Base-by-base conservation (phyloP, 2,113 vertebrate species). In the Coreoperca whiteheadi region DNA sequence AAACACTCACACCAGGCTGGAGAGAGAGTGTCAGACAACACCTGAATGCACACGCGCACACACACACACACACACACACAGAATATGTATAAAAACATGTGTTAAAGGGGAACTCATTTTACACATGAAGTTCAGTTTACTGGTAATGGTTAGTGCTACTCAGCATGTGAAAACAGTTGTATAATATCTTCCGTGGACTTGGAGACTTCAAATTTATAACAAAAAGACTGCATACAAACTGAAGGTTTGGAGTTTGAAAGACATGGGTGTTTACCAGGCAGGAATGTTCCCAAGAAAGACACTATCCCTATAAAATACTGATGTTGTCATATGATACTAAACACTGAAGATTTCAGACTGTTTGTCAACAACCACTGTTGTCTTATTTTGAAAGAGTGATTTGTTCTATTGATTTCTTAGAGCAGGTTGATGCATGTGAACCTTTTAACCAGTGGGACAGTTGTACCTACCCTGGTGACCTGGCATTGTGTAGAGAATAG, bases 401-500 rank as follows among this genome's bases (percentile, higher is more conserved):
- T 30, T 57, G 25, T 30, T 30, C 11, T 12, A 1, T 59, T 23
- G 39, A 67, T 14, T 28, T 72, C 9, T 43, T 30, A 25, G 18
- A 46, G 16, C 21, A 46, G 23, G 4, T 14, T 0, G 10, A 51
- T 21, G 41, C 23, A 39, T 21, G 6, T 43, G 51, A 65, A 9
- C 14, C 43, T 16, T 68, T 18, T 16, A 48, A 51, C 4, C 4
- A 43, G 18, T 32, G 18, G 10, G 14, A 37, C 2, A 12, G 8
- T 1, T 25, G n/a, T 14, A 83, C 87, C 92, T 84, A 99, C 97
- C 96, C 81, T 81, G 23, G 97, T 97, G 79, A 95, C 92, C 89
- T 97, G 97, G 88, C 97, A 99, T 60, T 97, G 94, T 7, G 96
- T 97, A 4, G 97, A 97, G 93, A 99, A 98, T 59, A 99, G 88